Conservation (phyloP, 2,888 invertebrate genomes). For the Leuctra nigra region DNA sequence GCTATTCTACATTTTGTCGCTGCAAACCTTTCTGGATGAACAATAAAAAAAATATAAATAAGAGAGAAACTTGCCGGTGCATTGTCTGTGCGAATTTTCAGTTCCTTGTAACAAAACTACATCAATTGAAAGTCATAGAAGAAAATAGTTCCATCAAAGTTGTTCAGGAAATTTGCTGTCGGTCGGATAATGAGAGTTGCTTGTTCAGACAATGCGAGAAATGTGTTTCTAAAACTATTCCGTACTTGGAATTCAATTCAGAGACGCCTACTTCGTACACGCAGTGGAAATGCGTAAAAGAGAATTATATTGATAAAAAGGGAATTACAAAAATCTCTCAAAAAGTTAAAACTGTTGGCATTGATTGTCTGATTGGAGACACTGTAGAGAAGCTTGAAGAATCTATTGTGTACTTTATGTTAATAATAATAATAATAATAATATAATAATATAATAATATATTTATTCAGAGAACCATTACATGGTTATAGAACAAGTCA, state of each 20-base stretch:
- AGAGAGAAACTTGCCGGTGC: background rate
- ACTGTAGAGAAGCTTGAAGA: slow-evolving; percentile 38
- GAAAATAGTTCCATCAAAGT: slow-evolving; percentile 10
- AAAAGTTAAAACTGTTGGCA: slow-evolving; percentile 34
- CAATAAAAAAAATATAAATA: slow-evolving; percentile 15
- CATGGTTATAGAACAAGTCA: no score
- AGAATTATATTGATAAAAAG: slow-evolving; percentile 13
- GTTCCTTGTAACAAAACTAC: slow-evolving; percentile 17
- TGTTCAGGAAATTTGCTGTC: slow-evolving; percentile 18
- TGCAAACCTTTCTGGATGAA: slow-evolving; percentile 33
- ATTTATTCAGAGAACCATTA: no score
- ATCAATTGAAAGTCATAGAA: slow-evolving; percentile 13
- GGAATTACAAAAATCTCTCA: slow-evolving; percentile 37
- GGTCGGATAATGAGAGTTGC: slow-evolving; percentile 19
- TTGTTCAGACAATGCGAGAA: slow-evolving; percentile 18
- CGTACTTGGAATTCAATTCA: slow-evolving; percentile 17
- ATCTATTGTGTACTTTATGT: slow-evolving; percentile 34
- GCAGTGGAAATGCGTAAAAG: background rate
- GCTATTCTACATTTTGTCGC: slow-evolving; percentile 29
- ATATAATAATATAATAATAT: no score
- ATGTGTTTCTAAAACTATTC: background rate
- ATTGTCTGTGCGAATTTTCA: slow-evolving; percentile 20
- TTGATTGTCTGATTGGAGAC: no score
- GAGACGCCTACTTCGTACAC: background rate
- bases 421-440: no score